Base-by-base conservation (phyloP, 1,140 invertebrate species). In the Lineus longissimus region DNA sequence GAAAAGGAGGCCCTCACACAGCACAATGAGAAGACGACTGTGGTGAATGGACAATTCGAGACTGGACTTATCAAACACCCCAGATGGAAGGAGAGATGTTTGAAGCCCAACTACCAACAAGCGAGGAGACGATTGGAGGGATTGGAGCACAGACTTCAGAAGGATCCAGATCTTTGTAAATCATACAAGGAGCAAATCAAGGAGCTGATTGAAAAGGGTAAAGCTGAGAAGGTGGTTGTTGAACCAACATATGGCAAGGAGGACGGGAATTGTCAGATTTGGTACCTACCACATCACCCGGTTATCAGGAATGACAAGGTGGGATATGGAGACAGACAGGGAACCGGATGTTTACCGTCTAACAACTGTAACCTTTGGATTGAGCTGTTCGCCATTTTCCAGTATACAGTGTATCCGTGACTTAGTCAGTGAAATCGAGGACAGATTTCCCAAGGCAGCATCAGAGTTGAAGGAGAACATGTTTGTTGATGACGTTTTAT, bases 361-460 rank as follows among this genome's bases (percentile, higher is more conserved):
- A 40, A 61, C 27, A 25, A 61, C 30, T 25, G 59, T 61, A 2
- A 61, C 59, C 6, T 47, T 61, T 51, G 59, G 59, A 41, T 17
- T 36, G 4, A 61, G 25, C 7, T 23, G 36, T 2, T 61, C 36
- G 13, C 43, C 59, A n/a, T 51, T 51, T n/a, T 7, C 19, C 25
- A 51, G 47, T 27, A 51, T 51, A 6, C n/a, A 51, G n/a, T 6
- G 4, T 51, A n/a, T 51, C 9, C 47, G 25, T 7, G 19, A 51
- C n/a, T 23, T 23, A 9, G 47, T n/a, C 4, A n/a, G n/a, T 19
- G 4, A 51, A 23, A 4, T 7, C 9, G 9, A 51, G 47, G n/a
- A 19, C 9, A 6, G n/a, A n/a, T 51, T 23, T n/a, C 47, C 47
- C n/a, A 51, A 51, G n/a, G 47, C 47, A 6, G n/a, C 19, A 7